Evolutionary conservation across 2,113 vertebrate species (phyloP).

Genomic region (Felis catus): DNA sequence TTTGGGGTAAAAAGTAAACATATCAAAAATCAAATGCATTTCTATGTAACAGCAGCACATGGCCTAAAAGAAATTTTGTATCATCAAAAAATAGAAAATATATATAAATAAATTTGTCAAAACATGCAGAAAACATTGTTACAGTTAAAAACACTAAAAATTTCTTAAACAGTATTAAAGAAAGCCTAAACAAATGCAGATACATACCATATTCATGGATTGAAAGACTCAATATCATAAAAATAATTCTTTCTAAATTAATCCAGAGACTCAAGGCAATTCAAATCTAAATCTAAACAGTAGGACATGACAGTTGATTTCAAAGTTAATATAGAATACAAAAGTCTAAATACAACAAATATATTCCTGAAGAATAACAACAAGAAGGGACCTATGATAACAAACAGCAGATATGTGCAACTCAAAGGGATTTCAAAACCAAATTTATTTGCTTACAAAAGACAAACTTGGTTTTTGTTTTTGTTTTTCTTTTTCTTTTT

Average conservation of each 20-base stretch:
- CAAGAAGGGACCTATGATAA: background rate
- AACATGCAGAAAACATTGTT: background rate
- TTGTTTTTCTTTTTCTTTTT: background rate
- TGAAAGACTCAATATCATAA: background rate
- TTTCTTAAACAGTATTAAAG: background rate
- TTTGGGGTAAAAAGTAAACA: background rate
- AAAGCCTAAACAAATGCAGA: background rate
- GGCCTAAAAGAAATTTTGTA: background rate
- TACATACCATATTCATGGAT: background rate
- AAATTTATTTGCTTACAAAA: background rate
- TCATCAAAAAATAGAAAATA: background rate
- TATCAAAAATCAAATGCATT: background rate
- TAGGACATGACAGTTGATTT: background rate
- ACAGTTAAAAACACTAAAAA: constrained; percentile 18
- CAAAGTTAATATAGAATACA: background rate
- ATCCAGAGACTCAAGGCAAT: background rate
- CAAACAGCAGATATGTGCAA: background rate
- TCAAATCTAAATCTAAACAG: background rate
- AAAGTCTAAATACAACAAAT: background rate
- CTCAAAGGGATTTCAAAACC: background rate
- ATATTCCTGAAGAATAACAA: background rate
- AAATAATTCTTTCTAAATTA: background rate
- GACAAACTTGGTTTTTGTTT: background rate
- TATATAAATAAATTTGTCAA: background rate
- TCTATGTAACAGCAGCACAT: background rate